Base-by-base conservation (phyloP, 1,140 invertebrate genomes). In the Macrobrachium nipponense region DNA sequence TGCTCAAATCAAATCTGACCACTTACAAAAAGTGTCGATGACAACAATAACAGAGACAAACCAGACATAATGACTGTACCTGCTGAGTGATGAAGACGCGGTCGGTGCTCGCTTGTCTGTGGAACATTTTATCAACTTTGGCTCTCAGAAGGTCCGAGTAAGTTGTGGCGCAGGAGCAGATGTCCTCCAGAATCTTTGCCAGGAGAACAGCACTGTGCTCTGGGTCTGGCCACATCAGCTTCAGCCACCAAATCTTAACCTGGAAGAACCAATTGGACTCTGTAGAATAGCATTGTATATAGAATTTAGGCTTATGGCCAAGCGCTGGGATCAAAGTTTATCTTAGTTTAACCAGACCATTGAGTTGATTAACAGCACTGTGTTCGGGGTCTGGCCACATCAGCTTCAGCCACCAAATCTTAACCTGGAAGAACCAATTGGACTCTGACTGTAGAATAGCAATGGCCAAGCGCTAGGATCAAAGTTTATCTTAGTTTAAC, bases 331-430 rank as follows among this genome's bases (percentile, higher is more conserved):
- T n/a, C n/a, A n/a, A n/a, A n/a, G n/a, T n/a, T n/a, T n/a, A n/a
- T n/a, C n/a, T n/a, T n/a, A n/a, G n/a, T n/a, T n/a, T n/a, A n/a
- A n/a, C n/a, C n/a, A n/a, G n/a, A n/a, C n/a, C n/a, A n/a, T n/a
- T n/a, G n/a, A n/a, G n/a, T n/a, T n/a, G n/a, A n/a, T n/a, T n/a
- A 5, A 89, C 81, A 5, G 82, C 81, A 44, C 86, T 87, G 82
- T 89, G 84, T 64, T 89, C 85, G 5, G 86, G 88, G 51, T 89
- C 88, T 2, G 88, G 88, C 88, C 88, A 89, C 6, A 76, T 82
- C 61, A 89, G 86, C 82, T 89, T 87, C 51, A 83, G 80, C 88
- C 88, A 89, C 88, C 88, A 89, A 70, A 84, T 87, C 20, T 87
- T 86, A 5, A 89, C 78, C 87, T 88, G 80, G 10, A n/a, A 27